Conservation (phyloP, 2,113 vertebrate genomes). For the Camelus bactrianus region DNA sequence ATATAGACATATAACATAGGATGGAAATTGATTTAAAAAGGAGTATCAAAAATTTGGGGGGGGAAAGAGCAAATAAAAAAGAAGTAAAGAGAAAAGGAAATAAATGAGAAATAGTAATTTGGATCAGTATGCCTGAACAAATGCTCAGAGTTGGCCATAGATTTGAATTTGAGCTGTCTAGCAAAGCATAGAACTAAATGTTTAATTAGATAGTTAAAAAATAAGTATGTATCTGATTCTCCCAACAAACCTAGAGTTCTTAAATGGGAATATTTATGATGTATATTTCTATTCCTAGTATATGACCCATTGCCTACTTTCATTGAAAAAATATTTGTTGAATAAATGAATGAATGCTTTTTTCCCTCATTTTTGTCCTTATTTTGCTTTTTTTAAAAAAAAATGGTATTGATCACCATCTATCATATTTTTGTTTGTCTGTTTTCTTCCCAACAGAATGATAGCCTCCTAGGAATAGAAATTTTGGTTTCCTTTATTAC, state of each 20-base stretch:
- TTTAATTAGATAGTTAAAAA: neutral
- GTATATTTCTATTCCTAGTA: neutral
- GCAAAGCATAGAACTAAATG: neutral
- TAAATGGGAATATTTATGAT: neutral
- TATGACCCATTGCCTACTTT: neutral
- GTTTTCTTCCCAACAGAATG: neutral
- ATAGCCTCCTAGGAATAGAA: neutral
- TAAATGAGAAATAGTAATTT: neutral
- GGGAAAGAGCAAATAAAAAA: constrained; percentile 20
- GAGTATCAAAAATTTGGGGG: neutral
- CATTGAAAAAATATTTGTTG: neutral
- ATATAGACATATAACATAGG: neutral
- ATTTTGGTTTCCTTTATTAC: neutral
- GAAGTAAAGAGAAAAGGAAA: neutral
- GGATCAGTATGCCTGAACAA: neutral
- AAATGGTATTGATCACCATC: neutral
- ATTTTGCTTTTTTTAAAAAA: neutral
- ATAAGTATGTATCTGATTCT: neutral
- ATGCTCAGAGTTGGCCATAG: neutral
- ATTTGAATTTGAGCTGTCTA: neutral
- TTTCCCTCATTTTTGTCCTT: constrained; percentile 9
- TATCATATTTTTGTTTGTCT: neutral
- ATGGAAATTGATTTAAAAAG: neutral
- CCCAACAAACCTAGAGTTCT: neutral
- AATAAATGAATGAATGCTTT: neutral